A percentile compares a stretch with the other conserved stretches of the same genome.
phyloP scores from a whole-genome alignment of 2,888 invertebrate genomes.

The Dicycla oo region DNA sequence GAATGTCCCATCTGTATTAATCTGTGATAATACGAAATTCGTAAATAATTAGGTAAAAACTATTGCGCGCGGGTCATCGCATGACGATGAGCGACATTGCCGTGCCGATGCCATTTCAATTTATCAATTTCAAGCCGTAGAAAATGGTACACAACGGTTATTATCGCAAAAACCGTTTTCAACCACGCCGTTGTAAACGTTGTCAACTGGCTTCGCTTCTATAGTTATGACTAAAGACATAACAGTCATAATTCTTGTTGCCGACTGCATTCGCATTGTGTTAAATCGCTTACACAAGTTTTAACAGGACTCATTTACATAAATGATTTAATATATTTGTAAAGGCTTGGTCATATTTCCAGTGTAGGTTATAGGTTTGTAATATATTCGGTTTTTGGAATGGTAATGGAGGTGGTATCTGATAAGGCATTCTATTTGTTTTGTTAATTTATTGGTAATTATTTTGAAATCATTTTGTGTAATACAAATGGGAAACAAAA shows the following conservation, averaged over 20 bases:
- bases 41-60: no score
- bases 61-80: no score
- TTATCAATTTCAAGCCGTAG: no score
- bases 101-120: no score
- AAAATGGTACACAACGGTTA: no score
- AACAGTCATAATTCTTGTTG: constrained; percentile 54
- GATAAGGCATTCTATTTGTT: constrained; percentile 28
- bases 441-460: constrained; percentile 39
- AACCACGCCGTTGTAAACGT: no score
- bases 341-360: constrained; percentile 44
- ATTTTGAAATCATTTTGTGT: constrained; percentile 14
- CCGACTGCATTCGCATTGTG: constrained; percentile 59
- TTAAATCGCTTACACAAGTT: constrained; percentile 63
- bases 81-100: no score
- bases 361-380: not conserved
- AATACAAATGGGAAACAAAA: not conserved
- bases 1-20: no score
- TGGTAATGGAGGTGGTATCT: not conserved
- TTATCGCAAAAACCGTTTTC: no score
- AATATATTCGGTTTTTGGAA: constrained; percentile 9
- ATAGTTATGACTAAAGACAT: constrained; percentile 55
- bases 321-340: constrained; percentile 67
- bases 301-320: constrained; percentile 62
- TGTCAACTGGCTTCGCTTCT: no score
- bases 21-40: no score